Base-by-base conservation (phyloP, 2,113 vertebrate species). In the Microcebus ravelobensis region DNA sequence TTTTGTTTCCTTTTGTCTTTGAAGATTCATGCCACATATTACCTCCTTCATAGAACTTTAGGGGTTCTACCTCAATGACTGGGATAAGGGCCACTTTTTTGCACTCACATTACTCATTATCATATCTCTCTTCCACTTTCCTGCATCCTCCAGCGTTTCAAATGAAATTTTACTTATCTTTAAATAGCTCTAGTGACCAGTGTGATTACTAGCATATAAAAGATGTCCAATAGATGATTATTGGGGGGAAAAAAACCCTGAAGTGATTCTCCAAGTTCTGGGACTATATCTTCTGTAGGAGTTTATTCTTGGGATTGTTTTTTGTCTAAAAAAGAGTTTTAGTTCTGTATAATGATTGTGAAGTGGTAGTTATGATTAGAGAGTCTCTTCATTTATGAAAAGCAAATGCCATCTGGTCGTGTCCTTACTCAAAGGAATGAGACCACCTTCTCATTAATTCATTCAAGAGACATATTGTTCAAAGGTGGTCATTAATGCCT, bases 391-490 rank as follows among this genome's bases (percentile, higher is more conserved):
- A 83, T 10, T 87, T 23, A 63, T 18, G 13, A 87, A 90, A 97
- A 92, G 61, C 80, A 92, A 76, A 92, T 82, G 14, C 5, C 76
- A 18, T 57, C 55, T 92, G 59, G 23, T 57, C 42, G 20, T 90
- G 77, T 3, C 18, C 48, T 95, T 74, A 57, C 34, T 76, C 14
- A 87, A 87, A 95, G n/a, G 14, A 91, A 83, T 23, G 29, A 79
- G 65, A 52, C 15, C 63, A 21, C 25, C 29, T 93, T 85, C 50
- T 93, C 67, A 71, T 80, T 79, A 55, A 91, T 57, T 74, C 67
- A 92, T 63, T 85, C 34, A 87, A 92, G 52, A 88, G 70, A 45
- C 29, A 42, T 42, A 63, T 36, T 89, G 8, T 86, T 94, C 91
- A 93, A 95, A 95, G 31, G 15, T 87, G 12, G 39, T 83, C 83